phyloP scores from a whole-genome alignment of 2,113 vertebrate species.

The Gobius niger region DNA sequence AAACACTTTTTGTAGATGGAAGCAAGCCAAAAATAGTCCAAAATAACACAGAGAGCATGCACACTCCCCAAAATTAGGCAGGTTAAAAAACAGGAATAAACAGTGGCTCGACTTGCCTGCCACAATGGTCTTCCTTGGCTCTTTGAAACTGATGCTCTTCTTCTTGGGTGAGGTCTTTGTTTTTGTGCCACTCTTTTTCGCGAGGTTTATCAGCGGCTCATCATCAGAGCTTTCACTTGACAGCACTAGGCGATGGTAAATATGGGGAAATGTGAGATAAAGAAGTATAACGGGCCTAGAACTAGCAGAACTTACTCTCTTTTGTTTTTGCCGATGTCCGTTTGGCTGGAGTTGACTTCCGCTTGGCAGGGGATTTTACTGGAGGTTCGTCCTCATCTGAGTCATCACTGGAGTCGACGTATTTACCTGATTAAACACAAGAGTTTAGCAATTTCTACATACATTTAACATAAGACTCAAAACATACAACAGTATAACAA shows the following conservation, averaged over 20 bases:
- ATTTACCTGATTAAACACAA: background rate
- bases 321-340: background rate
- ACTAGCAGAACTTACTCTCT: background rate
- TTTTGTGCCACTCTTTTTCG: conserved; percentile 29
- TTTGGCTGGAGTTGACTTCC: background rate
- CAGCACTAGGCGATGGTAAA: conserved; percentile 26
- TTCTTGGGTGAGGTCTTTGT: conserved; percentile 21
- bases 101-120: conserved; percentile 13
- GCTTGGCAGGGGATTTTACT: background rate
- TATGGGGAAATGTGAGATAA: background rate
- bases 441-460: no score
- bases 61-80: no score
- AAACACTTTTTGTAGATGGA: no score
- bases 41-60: no score
- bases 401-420: background rate
- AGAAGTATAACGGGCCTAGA: background rate
- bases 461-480: no score
- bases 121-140: conserved; percentile 13
- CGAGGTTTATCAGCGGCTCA: conserved; percentile 41
- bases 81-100: no score
- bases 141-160: background rate
- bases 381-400: background rate
- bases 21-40: no score
- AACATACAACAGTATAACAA: no score
- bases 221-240: conserved; percentile 54